These are phyloP conservation scores for Parnassius apollo DNA, from an alignment of 2,888 invertebrate species.

Conservation along the genomic window DNA sequence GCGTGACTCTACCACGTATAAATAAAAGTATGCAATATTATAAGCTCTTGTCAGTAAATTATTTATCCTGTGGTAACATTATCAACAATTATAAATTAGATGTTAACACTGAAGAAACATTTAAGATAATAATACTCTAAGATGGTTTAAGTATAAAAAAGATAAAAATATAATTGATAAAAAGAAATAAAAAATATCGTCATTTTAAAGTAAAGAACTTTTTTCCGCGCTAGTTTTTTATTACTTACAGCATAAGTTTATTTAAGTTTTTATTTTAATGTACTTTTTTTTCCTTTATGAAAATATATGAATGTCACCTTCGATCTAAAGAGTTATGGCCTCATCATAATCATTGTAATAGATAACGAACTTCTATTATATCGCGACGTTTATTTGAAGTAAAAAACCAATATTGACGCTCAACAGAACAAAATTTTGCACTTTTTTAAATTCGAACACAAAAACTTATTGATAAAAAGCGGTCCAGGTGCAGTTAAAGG, in stretches of 20 bases:
- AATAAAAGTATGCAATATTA: too few relatives aligned
- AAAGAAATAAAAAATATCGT: too few relatives aligned
- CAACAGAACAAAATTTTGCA: constrained; percentile 72
- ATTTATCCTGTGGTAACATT: too few relatives aligned
- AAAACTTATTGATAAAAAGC: constrained; percentile 58
- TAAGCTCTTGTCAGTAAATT: too few relatives aligned
- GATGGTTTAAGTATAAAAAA: too few relatives aligned
- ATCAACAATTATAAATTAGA: too few relatives aligned
- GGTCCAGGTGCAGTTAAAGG: constrained; percentile 75
- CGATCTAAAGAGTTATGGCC: constrained; percentile 55
- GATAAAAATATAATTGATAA: too few relatives aligned
- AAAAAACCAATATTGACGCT: constrained; percentile 75
- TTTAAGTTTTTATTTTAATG: constrained; percentile 11
- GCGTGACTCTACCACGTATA: too few relatives aligned
- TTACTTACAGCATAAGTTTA: not conserved
- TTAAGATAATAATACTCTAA: too few relatives aligned
- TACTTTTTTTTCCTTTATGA: constrained; percentile 1
- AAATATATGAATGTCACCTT: constrained; percentile 27
- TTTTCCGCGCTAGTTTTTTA: too few relatives aligned
- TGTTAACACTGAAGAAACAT: too few relatives aligned
- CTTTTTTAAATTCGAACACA: constrained; percentile 70
- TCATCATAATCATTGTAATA: constrained; percentile 53
- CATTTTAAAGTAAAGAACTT: too few relatives aligned
- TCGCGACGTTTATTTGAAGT: constrained; percentile 45
- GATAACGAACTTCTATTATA: constrained; percentile 74